Base-by-base conservation (phyloP, 1,140 invertebrate genomes). In the Gonioctena quinquepunctata region DNA sequence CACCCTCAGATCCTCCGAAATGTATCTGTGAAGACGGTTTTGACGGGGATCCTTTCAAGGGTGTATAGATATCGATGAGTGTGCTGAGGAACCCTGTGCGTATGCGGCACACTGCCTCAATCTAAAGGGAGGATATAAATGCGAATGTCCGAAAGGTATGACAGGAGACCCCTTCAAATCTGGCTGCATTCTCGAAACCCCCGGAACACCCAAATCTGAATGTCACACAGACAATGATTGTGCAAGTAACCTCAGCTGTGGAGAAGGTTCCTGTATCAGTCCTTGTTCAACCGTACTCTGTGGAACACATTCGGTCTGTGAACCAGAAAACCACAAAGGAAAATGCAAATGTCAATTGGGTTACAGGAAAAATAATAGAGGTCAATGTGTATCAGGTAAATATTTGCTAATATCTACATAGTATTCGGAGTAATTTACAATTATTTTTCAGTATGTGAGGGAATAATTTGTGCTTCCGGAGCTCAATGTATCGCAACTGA, bases 401-500 rank as follows among this genome's bases (percentile, higher is more conserved):
- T 77, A n/a, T n/a, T n/a, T 22, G 61, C 26, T 19, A 21, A 42
- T 64, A 52, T 33, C 56, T 33, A 22, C 2, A 42, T 42, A 42
- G 11, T 42, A n/a, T n/a, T n/a, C n/a, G n/a, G n/a, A n/a, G n/a
- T n/a, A n/a, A n/a, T n/a, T n/a, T n/a, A n/a, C n/a, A n/a, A n/a
- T n/a, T n/a, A n/a, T n/a, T 74, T 77, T 83, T 2, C 77, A 92
- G 91, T 91, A 73, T 97, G 95, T 77, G 90, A 94, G 66, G 89
- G 89, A 48, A 90, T 93, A 70, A 87, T 90, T 28, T 97, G 95
- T 80, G 94, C 91, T 1, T 78, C 85, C n/a, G 93, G 92, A 75
- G 94, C 94, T 1, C 90, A 93, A 61, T 97, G 95, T 80, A 93
- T 95, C 63, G 91, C 94, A n/a, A 93, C 93, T 22, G 89, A 90